These are phyloP conservation scores for Cottus gobio DNA, from an alignment of 2,113 vertebrate genomes.

Conservation along the genomic window DNA sequence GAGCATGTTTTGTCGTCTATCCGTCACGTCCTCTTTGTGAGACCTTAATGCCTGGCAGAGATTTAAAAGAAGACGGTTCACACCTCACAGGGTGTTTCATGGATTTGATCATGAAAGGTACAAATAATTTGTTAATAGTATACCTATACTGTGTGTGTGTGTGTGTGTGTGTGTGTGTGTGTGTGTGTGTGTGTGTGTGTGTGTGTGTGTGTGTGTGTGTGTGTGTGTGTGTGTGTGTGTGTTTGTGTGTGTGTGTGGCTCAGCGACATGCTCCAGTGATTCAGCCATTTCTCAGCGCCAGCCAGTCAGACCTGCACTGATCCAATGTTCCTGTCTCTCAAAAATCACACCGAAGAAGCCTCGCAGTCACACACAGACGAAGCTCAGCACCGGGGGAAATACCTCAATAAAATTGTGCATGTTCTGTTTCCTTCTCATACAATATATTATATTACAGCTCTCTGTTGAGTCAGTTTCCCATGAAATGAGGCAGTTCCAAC, in stretches of 20 bases:
- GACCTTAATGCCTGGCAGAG: no score
- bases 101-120: no score
- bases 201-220: slow-evolving; percentile 11
- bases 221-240: no score
- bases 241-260: slow-evolving; percentile 27
- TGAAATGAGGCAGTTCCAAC: neutral
- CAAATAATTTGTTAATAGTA: no score
- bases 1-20: no score
- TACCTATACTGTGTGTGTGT: no score
- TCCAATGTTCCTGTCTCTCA: slow-evolving; percentile 42
- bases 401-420: slow-evolving; percentile 47
- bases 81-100: no score
- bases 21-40: no score
- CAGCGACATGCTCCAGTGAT: slow-evolving; percentile 50
- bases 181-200: neutral
- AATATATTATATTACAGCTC: slow-evolving; percentile 36
- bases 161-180: neutral
- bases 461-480: neutral
- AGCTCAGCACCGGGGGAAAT: slow-evolving; percentile 36
- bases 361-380: slow-evolving; percentile 35
- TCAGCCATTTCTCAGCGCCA: slow-evolving; percentile 45
- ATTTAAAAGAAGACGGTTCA: no score
- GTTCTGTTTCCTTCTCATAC: slow-evolving; percentile 32
- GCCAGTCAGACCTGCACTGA: slow-evolving; percentile 47
- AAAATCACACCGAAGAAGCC: slow-evolving; percentile 24